Conservation (phyloP, 53 echinoderm and acorn worm species). For the Crossaster papposus region DNA sequence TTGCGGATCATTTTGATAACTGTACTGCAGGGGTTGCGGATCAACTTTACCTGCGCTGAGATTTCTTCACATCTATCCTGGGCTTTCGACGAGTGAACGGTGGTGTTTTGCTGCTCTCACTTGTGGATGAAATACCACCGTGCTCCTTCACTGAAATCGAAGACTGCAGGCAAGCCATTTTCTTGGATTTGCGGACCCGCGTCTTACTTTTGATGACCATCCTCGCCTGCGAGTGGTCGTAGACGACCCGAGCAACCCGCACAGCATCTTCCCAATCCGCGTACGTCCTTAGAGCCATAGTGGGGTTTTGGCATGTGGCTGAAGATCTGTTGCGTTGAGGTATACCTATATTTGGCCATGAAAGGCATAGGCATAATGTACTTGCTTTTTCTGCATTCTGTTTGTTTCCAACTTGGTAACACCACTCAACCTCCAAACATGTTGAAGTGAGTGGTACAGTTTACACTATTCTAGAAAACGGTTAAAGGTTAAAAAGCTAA, state of each 20-base stretch:
- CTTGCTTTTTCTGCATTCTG: too few species aligned
- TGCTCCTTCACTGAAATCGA: background rate
- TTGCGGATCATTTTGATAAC: background rate
- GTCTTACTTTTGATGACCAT: conserved; percentile 15
- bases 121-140: background rate
- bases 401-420: too few species aligned
- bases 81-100: background rate
- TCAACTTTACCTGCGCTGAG: background rate
- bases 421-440: too few species aligned
- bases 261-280: conserved; percentile 33
- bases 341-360: too few species aligned
- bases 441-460: too few species aligned
- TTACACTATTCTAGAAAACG: too few species aligned
- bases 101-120: background rate
- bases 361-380: too few species aligned
- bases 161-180: conserved; percentile 47
- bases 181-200: conserved; percentile 23
- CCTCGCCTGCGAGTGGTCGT: conserved; percentile 24
- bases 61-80: background rate
- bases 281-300: conserved; percentile 28
- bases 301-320: background rate
- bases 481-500: too few species aligned
- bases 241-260: background rate
- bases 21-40: background rate
- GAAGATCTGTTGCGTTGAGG: too few species aligned